Evolutionary conservation across 2,888 invertebrate species (phyloP).

Genomic region (Catonia carolina): DNA sequence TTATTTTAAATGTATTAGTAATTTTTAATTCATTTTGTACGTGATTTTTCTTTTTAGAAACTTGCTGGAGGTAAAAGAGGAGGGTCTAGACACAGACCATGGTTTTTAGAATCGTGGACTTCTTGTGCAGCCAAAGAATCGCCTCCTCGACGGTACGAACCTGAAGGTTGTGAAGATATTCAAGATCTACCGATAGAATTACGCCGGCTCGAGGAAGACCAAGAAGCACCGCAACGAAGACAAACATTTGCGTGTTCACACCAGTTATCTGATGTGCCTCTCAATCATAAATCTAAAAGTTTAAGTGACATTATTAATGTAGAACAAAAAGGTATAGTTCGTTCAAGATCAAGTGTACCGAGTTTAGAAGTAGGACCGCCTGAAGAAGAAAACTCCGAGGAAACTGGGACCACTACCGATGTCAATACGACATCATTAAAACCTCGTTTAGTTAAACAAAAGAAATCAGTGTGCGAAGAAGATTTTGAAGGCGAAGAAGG

Average conservation of each 20-base stretch:
- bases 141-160: conserved; percentile 45
- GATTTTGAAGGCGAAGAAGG: conserved; percentile 38
- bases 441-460: conserved; percentile 78
- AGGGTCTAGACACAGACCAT: conserved; percentile 54
- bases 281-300: conserved; percentile 72
- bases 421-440: conserved; percentile 41
- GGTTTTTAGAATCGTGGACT: conserved; percentile 77
- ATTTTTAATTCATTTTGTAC: too few species aligned
- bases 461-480: conserved; percentile 68
- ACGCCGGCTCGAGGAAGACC: conserved; percentile 62
- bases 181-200: conserved; percentile 79
- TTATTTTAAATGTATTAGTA: too few species aligned
- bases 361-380: conserved; percentile 22
- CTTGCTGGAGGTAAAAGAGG: conserved; percentile 60
- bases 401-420: conserved; percentile 23
- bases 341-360: conserved; percentile 38
- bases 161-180: conserved; percentile 51
- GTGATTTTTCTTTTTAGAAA: conserved; percentile 50
- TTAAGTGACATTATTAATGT: conserved; percentile 67
- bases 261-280: conserved; percentile 36
- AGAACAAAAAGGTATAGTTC: conserved; percentile 59
- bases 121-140: conserved; percentile 45
- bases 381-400: conserved; percentile 22
- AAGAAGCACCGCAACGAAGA: conserved; percentile 40
- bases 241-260: conserved; percentile 49